phyloP scores from a whole-genome alignment of 2,113 vertebrate genomes.

The Scophthalmus maximus region DNA sequence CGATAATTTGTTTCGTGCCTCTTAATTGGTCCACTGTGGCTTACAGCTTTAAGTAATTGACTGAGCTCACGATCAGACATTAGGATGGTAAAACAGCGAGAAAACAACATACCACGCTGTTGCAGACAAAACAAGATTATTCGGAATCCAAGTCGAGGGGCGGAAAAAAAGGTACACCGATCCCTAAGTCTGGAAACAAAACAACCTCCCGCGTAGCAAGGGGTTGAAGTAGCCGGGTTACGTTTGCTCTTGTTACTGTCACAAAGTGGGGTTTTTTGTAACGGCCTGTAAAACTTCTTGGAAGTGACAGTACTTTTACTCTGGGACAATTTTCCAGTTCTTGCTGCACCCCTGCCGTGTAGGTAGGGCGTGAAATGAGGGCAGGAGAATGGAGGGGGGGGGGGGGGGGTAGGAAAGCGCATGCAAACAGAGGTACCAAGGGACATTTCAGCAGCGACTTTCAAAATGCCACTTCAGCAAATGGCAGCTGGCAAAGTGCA shows the following conservation, averaged over 20 bases:
- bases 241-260: too few species aligned
- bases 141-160: too few species aligned
- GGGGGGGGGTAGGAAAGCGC: constrained; percentile 38
- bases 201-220: too few species aligned
- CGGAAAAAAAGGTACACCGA: too few species aligned
- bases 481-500: constrained; percentile 62
- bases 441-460: constrained; percentile 70
- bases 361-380: constrained; percentile 33
- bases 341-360: not conserved
- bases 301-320: not conserved
- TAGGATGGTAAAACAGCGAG: not conserved
- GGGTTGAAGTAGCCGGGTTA: too few species aligned
- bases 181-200: too few species aligned
- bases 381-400: constrained; percentile 12
- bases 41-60: constrained; percentile 26
- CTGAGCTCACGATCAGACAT: not conserved
- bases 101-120: not conserved
- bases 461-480: constrained; percentile 73
- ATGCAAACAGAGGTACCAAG: constrained; percentile 38
- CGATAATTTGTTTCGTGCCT: constrained; percentile 37
- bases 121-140: not conserved
- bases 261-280: too few species aligned
- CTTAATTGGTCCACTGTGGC: constrained; percentile 39
- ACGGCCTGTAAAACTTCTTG: too few species aligned
- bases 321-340: not conserved